Evolutionary conservation across 2,113 vertebrate species (phyloP), one percentile per base, ranked within the genome.

Genomic region (Camelus bactrianus): DNA sequence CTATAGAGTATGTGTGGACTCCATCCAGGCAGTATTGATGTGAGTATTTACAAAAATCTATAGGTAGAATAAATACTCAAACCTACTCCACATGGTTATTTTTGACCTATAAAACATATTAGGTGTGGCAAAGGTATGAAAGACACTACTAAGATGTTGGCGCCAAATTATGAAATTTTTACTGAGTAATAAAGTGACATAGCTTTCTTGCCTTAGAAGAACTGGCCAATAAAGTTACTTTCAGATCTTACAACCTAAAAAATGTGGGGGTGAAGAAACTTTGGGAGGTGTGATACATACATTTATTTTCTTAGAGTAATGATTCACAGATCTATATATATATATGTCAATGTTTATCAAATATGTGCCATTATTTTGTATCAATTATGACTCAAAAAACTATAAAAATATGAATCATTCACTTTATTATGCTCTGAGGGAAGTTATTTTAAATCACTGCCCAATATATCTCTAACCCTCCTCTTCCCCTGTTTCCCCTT

Each of bases 141-240:
- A 58, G 30, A 76, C 62, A 48, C 56, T 85, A 26, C 17, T 80
- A 73, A 32, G 35, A 76, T 89, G 26, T 19, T 83, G 81, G 54
- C 79, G 69, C 46, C 77, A 89, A 95, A 81, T 60, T 60, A 84
- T 32, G 17, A 94, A 14, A 67, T 22, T 85, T 95, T 84, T 60
- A 46, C 70, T 42, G 76, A 67, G 50, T 14, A 52, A 72, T 70
- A 56, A 88, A 56, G 50, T 87, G 73, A 38, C 42, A 46, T 3
- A 46, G 19, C 9, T 89, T 92, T 26, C 32, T 86, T 92, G 24
- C 16, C 82, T 91, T 76, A 73, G 62, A 64, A 93, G 32, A 83
- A 91, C 64, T 77, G 48, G 64, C n/a, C 50, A 46, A 22, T 81
- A 2, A 79, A 52, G 17, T 70, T 24, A 26, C 26, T 72, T 77